Evolutionary conservation across 2,888 invertebrate species (phyloP).

Genomic region (Rhopalosiphum nymphaeae): DNA sequence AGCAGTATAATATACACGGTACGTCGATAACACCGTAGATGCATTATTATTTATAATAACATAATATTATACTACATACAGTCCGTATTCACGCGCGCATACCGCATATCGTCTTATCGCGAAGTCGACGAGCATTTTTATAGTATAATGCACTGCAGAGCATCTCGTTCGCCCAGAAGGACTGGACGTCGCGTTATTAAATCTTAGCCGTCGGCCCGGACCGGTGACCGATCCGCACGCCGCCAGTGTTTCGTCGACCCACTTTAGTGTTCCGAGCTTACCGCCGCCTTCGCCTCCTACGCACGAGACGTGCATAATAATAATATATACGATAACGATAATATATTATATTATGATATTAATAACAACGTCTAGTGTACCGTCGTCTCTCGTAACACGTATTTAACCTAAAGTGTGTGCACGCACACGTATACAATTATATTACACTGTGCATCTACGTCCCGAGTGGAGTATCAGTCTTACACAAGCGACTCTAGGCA

Average conservation of each 20-base stretch:
- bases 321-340: background rate
- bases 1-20: background rate
- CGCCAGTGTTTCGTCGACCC: background rate
- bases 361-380: background rate
- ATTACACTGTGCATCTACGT: background rate
- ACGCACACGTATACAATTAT: background rate
- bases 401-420: background rate
- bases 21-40: background rate
- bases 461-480: background rate
- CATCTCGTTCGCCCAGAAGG: background rate
- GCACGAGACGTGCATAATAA: conserved; percentile 10
- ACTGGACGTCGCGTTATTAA: background rate
- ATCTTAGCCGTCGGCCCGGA: background rate
- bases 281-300: conserved; percentile 22
- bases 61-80: background rate
- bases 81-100: background rate
- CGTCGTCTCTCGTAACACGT: background rate
- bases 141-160: background rate
- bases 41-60: conserved; percentile 5
- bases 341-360: background rate
- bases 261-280: background rate
- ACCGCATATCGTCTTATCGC: background rate
- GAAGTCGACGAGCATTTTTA: background rate
- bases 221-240: background rate
- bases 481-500: background rate